A percentile compares a stretch with the other conserved stretches of the same genome.
Evolutionary conservation across 2,797 vertebrate genomes (phyloP).

Genomic region (Hephaestus fuliginosus): DNA sequence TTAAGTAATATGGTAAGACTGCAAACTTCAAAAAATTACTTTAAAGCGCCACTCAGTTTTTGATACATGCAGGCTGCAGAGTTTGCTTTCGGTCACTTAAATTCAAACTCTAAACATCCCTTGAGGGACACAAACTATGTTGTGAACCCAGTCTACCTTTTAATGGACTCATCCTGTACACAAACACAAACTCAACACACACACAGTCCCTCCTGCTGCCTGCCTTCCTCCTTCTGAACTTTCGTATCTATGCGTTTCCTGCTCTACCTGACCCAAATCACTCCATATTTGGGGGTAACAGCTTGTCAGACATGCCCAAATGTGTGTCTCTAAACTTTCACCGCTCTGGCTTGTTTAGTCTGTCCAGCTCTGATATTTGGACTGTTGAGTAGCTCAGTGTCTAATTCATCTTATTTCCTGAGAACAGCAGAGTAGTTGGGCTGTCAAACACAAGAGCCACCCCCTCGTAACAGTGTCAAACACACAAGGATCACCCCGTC

Average conservation of each 20-base stretch:
- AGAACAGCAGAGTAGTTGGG: conserved; percentile 70
- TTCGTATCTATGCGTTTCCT: conserved; percentile 32
- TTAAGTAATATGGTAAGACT: neutral
- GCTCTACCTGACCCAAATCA: conserved; percentile 66
- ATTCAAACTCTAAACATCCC: conserved; percentile 37
- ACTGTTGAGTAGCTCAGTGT: conserved; percentile 68
- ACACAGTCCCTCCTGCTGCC: conserved; percentile 40
- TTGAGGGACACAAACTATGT: conserved; percentile 16
- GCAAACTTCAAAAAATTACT: neutral
- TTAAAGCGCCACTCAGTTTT: neutral
- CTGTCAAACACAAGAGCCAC: conserved; percentile 78
- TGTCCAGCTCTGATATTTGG: conserved; percentile 78
- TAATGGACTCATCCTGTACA: conserved; percentile 48
- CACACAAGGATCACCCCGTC: conserved; percentile 71
- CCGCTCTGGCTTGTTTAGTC: conserved; percentile 82
- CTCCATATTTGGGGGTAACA: conserved; percentile 83
- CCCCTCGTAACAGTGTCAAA: conserved; percentile 81
- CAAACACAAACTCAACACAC: conserved; percentile 44
- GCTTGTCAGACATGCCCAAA: conserved; percentile 70
- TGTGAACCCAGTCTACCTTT: conserved; percentile 40
- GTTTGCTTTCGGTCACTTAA: conserved; percentile 35
- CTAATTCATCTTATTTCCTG: conserved; percentile 74
- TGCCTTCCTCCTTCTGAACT: conserved; percentile 13
- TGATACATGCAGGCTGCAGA: conserved; percentile 12
- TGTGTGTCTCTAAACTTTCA: conserved; percentile 78